Base-by-base conservation (phyloP, 1,140 invertebrate species). In the Drosophila arawakana region DNA sequence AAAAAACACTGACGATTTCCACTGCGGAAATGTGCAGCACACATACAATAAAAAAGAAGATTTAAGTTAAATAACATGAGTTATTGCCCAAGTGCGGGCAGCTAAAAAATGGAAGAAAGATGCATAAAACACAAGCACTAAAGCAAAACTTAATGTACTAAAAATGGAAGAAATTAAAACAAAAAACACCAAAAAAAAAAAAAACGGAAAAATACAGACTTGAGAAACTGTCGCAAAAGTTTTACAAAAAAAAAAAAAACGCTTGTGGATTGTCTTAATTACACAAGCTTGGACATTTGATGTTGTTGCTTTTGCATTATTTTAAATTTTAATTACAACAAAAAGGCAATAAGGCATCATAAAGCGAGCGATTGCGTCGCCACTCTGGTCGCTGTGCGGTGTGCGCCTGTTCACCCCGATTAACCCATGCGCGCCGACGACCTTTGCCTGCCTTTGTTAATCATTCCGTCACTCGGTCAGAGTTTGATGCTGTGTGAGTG, bases 301-400 rank as follows among this genome's bases (percentile, higher is more conserved):
- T 70, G 70, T 85, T 73, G 70, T 85, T 75, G 65, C 65, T 67
- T 61, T 68, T 84, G 74, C 70, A 75, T 85, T 81, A 81, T 81
- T 81, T 81, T 18, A 76, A 81, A 86, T 83, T 88, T 86, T 86
- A 86, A 86, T 86, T 86, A 80, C 69, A 88, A 72, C 69, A 88
- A 70, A 65, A 65, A 37, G 67, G 39, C 69, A 88, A 70, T 54
- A 65, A 37, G 67, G 39, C 43, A 46, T 70, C 62, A 67, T 59
- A 73, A 77, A 77, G 34, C 57, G 49, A 47, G 49, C 62, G 49
- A 82, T 68, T 52, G 69, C 81, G 76, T 70, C 65, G 68, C 70
- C 47, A 46, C 70, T 59, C 60, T 30, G 37, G 35, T 57, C 3
- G 13, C 37, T 21, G 13, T 18, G 25, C 30, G 30, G 11, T 35